phyloP scores from a whole-genome alignment of 2,888 invertebrate species.

The Altica lythri region DNA sequence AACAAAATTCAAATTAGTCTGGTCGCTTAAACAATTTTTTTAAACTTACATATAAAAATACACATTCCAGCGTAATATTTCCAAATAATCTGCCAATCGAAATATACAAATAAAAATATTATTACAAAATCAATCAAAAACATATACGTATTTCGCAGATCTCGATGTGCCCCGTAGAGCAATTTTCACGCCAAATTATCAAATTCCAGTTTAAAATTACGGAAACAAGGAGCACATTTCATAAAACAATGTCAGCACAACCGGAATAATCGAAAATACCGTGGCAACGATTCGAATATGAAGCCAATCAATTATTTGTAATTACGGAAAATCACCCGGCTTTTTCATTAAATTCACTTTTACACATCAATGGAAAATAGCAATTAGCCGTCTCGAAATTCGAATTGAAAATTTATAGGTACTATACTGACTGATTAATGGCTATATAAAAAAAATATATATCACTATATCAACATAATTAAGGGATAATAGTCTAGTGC shows the following conservation, averaged over 20 bases:
- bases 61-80: no score
- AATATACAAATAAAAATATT: no score
- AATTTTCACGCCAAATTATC: constrained; percentile 5
- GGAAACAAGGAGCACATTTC: not conserved
- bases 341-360: constrained; percentile 25
- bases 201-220: constrained; percentile 2
- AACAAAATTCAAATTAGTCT: no score
- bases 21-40: no score
- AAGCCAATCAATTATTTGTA: constrained; percentile 21
- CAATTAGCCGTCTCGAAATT: constrained; percentile 24
- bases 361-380: constrained; percentile 21
- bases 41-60: no score
- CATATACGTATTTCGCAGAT: no score
- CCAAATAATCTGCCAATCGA: no score
- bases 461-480: no score
- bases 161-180: no score
- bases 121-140: no score
- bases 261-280: constrained; percentile 12
- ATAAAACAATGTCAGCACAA: constrained; percentile 15
- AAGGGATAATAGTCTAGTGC: no score
- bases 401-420: constrained; percentile 9
- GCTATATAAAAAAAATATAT: not conserved
- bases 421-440: constrained; percentile 1
- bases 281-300: constrained; percentile 15
- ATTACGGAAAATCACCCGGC: constrained; percentile 13